Percentiles rank a stretch among this genome's conserved stretches.
These are phyloP conservation scores for Reinhardtius hippoglossoides DNA, from an alignment of 2,113 vertebrate genomes.

Conservation along the genomic window DNA sequence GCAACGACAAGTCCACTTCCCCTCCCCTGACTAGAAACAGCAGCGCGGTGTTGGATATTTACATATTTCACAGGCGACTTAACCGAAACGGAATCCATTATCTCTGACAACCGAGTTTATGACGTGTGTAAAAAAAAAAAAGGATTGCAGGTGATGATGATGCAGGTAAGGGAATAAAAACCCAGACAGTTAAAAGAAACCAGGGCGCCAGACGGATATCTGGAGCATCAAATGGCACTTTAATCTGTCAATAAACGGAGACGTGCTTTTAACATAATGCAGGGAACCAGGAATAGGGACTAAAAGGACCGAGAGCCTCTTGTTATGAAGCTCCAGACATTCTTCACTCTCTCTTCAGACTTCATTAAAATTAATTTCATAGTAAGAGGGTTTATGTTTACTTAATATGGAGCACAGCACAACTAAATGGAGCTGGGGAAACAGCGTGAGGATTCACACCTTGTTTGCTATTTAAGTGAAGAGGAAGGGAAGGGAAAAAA, in stretches of 20 bases:
- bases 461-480: background rate
- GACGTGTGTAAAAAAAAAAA: slow-evolving; percentile 21
- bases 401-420: background rate
- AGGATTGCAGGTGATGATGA: slow-evolving; percentile 51
- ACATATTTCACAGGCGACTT: slow-evolving; percentile 51
- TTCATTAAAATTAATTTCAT: background rate
- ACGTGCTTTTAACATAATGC: slow-evolving; percentile 46
- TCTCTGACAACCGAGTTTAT: slow-evolving; percentile 30
- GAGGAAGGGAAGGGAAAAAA: background rate
- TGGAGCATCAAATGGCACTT: slow-evolving; percentile 51
- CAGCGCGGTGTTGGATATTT: slow-evolving; percentile 26
- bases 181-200: slow-evolving; percentile 48
- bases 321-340: background rate
- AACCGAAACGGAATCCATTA: slow-evolving; percentile 44
- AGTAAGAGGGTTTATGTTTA: background rate
- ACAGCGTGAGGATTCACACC: background rate
- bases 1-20: slow-evolving; percentile 24
- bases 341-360: background rate
- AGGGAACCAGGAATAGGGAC: slow-evolving; percentile 16
- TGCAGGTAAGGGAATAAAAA: slow-evolving; percentile 45
- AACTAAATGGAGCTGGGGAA: background rate
- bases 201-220: slow-evolving; percentile 44
- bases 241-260: slow-evolving; percentile 55
- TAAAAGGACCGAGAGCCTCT: background rate
- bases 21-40: slow-evolving; percentile 4